Evolutionary conservation across 2,888 invertebrate genomes (phyloP).

Genomic region (Anorthoa munda): DNA sequence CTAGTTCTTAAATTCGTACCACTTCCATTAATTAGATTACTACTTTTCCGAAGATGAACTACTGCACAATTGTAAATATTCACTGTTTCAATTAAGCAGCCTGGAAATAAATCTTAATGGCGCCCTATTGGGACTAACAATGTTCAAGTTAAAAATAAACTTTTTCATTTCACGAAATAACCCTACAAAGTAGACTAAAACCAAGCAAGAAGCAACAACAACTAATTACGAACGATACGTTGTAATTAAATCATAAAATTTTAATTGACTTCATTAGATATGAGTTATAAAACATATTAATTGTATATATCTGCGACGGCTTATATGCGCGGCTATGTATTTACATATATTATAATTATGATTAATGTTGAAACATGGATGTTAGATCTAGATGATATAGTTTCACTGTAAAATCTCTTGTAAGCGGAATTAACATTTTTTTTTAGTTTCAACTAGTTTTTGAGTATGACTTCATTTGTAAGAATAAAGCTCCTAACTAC

Average conservation of each 20-base stretch:
- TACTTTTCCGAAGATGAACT: background rate
- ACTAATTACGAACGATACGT: conserved; percentile 54
- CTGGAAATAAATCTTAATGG: background rate
- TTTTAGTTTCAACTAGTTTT: background rate
- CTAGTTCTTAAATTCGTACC: background rate
- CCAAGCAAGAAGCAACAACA: conserved; percentile 36
- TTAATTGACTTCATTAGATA: conserved; percentile 64
- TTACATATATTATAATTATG: conserved; percentile 42
- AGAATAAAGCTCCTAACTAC: background rate
- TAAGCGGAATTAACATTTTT: conserved; percentile 12
- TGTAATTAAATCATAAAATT: conserved; percentile 65
- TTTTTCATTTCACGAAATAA: conserved; percentile 1
- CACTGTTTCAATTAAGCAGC: background rate
- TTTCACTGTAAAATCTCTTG: conserved; percentile 30
- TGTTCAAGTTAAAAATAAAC: background rate
- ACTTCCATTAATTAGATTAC: background rate
- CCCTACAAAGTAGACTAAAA: conserved; percentile 9
- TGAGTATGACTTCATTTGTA: background rate
- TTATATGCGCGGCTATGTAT: conserved; percentile 32
- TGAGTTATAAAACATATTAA: conserved; percentile 61
- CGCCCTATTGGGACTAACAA: conserved; percentile 20
- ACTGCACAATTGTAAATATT: background rate
- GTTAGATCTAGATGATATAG: conserved; percentile 38
- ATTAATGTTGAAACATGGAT: conserved; percentile 41
- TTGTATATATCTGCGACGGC: conserved; percentile 41